Conservation (phyloP, 2,797 vertebrate genomes). For the Telmatherina bonti region DNA sequence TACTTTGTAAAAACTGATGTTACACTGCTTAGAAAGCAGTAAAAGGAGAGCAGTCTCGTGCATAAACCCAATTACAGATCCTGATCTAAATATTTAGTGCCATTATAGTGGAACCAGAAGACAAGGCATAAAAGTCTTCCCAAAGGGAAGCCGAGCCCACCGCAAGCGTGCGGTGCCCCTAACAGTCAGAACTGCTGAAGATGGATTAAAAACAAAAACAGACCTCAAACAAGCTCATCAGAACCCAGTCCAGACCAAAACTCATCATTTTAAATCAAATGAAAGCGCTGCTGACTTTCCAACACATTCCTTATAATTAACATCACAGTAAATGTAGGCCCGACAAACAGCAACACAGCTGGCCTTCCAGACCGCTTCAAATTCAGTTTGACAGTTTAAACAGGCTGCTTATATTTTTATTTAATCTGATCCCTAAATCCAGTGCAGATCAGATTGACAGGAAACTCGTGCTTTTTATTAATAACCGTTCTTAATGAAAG, state of each 20-base stretch:
- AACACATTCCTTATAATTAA: constrained; percentile 17
- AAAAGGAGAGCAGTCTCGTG: constrained; percentile 40
- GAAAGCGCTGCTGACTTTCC: constrained; percentile 17
- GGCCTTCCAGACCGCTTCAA: background rate
- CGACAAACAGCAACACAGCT: constrained; percentile 1
- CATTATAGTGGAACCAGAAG: constrained; percentile 35
- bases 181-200: constrained; percentile 17
- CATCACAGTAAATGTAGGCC: background rate
- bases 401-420: background rate
- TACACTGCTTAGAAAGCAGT: constrained; percentile 28
- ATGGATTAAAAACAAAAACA: constrained; percentile 26
- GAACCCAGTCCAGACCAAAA: constrained; percentile 5
- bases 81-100: constrained; percentile 45
- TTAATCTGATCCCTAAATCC: background rate
- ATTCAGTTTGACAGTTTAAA: constrained; percentile 10
- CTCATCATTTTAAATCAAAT: constrained; percentile 16
- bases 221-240: constrained; percentile 11
- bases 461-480: background rate
- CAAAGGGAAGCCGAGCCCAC: constrained; percentile 26
- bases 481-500: background rate
- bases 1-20: constrained; percentile 6
- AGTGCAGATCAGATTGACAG: no score
- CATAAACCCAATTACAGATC: constrained; percentile 50
- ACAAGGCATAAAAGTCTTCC: constrained; percentile 26
- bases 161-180: constrained; percentile 32